Base-by-base conservation (phyloP, 2,888 invertebrate genomes). In the Sminthurides aquaticus region DNA sequence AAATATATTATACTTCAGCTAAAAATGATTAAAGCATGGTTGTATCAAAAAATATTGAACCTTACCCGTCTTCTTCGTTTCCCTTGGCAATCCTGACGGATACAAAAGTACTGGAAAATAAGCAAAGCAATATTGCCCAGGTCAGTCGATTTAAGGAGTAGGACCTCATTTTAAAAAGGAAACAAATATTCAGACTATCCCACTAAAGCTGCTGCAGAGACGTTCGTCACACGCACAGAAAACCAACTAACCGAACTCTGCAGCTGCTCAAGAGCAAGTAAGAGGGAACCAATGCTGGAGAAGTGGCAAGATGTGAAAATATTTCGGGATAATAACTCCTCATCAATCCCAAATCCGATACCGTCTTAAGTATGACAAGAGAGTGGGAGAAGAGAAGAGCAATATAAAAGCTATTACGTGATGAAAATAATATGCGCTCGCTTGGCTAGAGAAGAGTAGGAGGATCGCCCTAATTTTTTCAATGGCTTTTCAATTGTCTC, bases 41-140 rank as follows among this genome's bases (percentile, higher is more conserved):
- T n/a, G n/a, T n/a, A n/a, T n/a, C n/a, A n/a, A n/a, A n/a, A 34
- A 34, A 34, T 34, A 11, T 34, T 34, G 43, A 34, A 34, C 43
- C 15, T 15, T 34, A 34, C 43, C 43, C 43, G 43, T 34, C 58
- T 25, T 34, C 58, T 25, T 60, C 60, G 27, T 55, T 52, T 25
- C 60, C 60, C 18, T 48, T 22, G 2, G 61, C 55, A 34, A 61
- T 54, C 25, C 54, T 15, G 24, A 60, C 48, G 2, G 61, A 24
- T 22, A 61, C 61, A 20, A 61, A 28, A 55, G 26, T 54, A 49
- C 52, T 55, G 18, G 55, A 54, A 24, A 61, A 24, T 1, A 61
- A 29, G 28, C 27, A 27, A 1, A 55, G 25, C 24, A 61, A 34
- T 29, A 61, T 61, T 2, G 49, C 29, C 61, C 61, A 61, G 5